These are phyloP conservation scores for Sebastes cheni DNA, from an alignment of 2,797 vertebrate species.

Conservation along the genomic window DNA sequence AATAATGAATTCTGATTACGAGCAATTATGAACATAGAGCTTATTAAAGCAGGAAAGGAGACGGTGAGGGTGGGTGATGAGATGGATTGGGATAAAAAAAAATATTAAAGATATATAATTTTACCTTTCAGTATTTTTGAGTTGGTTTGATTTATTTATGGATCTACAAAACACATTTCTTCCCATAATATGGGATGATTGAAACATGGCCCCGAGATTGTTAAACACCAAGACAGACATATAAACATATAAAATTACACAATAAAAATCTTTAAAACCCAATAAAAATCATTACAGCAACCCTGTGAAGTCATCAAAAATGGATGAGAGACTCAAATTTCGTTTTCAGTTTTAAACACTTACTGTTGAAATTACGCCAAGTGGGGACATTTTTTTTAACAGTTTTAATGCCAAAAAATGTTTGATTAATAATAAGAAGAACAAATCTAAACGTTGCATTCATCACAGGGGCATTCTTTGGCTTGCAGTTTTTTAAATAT, in stretches of 20 bases:
- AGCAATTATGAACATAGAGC: neutral
- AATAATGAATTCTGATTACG: conserved; percentile 8
- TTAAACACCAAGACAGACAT: neutral
- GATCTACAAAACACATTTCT: neutral
- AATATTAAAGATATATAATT: neutral
- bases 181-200: neutral
- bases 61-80: neutral
- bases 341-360: neutral
- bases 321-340: neutral
- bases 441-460: neutral
- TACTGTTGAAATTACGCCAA: neutral
- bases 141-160: neutral
- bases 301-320: neutral
- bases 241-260: neutral
- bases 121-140: neutral
- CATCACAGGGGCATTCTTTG: neutral
- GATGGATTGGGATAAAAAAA: neutral
- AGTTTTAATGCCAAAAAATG: neutral
- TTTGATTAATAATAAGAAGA: neutral
- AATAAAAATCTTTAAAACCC: neutral
- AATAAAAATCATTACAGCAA: neutral
- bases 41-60: neutral
- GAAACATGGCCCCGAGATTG: neutral
- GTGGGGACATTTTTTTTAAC: neutral
- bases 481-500: neutral